A percentile compares a stretch with the other conserved stretches of the same genome.
These are phyloP conservation scores for Heliconius charithonia DNA, from an alignment of 2,888 invertebrate species.

Conservation along the genomic window DNA sequence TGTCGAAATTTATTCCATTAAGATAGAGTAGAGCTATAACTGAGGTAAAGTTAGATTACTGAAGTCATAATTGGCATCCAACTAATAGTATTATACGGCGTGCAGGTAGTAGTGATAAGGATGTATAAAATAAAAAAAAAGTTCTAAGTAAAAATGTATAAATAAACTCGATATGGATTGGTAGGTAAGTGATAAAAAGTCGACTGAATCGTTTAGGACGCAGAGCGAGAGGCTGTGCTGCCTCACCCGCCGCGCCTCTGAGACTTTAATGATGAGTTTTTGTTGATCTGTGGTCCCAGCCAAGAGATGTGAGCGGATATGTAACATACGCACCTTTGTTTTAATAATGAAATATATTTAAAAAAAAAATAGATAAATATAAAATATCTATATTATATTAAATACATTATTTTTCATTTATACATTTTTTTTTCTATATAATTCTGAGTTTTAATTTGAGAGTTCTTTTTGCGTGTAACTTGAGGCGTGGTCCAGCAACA, in stretches of 20 bases:
- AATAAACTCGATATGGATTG: conserved; percentile 72
- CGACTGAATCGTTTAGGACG: conserved; percentile 75
- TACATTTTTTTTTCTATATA: not conserved
- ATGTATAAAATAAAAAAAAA: conserved; percentile 55
- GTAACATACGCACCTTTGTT: not conserved
- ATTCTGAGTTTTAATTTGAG: not conserved
- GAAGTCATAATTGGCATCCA: conserved; percentile 46
- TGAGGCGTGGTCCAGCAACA: conserved; percentile 50
- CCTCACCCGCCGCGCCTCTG: conserved; percentile 73
- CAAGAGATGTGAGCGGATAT: conserved; percentile 55
- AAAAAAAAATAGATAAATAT: not conserved
- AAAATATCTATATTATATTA: not conserved
- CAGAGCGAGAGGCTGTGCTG: conserved; percentile 69
- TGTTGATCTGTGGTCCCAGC: conserved; percentile 63
- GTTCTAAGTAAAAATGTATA: conserved; percentile 71
- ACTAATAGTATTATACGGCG: conserved; percentile 42
- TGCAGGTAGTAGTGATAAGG: conserved; percentile 48
- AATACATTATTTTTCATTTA: not conserved
- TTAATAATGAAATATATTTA: not conserved
- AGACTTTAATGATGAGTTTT: conserved; percentile 82
- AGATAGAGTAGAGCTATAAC: conserved; percentile 26
- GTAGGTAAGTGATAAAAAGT: conserved; percentile 76
- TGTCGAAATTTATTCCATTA: conserved; percentile 22
- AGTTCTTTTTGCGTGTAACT: conserved; percentile 47
- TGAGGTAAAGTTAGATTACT: conserved; percentile 34